A percentile compares a stretch with the other conserved stretches of the same genome.
Conservation (phyloP, 2,797 vertebrate genomes). For the Anguilla anguilla region DNA sequence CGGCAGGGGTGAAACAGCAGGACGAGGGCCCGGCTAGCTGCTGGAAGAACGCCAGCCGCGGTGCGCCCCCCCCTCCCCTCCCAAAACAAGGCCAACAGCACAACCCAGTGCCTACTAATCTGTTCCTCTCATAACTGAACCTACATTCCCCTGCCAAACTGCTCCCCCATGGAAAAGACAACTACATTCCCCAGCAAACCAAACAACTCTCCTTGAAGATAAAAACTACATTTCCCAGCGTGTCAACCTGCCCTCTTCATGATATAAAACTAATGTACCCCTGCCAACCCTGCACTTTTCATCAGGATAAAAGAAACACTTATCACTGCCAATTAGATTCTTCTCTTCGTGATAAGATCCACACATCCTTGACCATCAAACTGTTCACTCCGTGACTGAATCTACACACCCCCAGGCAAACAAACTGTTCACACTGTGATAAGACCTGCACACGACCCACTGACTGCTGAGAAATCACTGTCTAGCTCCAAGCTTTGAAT, state of each 20-base stretch:
- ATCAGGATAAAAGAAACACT: neutral
- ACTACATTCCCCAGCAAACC: neutral
- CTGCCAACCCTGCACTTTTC: neutral
- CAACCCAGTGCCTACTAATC: neutral
- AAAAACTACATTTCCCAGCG: conserved; percentile 9
- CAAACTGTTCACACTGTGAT: neutral
- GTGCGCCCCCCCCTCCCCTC: neutral
- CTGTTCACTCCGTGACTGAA: neutral
- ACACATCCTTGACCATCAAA: conserved; percentile 9
- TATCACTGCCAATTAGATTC: neutral
- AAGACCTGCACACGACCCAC: neutral
- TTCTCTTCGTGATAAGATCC: neutral
- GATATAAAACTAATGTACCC: neutral
- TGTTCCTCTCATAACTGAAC: neutral
- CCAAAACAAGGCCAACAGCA: neutral
- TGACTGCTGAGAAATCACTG: neutral
- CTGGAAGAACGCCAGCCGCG: neutral
- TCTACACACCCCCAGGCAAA: neutral
- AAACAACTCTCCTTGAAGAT: neutral
- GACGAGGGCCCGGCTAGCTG: neutral
- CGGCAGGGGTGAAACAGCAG: neutral
- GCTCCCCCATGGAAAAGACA: neutral
- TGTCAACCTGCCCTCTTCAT: conserved; percentile 5
- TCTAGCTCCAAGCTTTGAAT: neutral
- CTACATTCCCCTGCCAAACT: neutral